Evolutionary conservation across 1,140 invertebrate species (phyloP).

Genomic region (Leguminivora glycinivorella): DNA sequence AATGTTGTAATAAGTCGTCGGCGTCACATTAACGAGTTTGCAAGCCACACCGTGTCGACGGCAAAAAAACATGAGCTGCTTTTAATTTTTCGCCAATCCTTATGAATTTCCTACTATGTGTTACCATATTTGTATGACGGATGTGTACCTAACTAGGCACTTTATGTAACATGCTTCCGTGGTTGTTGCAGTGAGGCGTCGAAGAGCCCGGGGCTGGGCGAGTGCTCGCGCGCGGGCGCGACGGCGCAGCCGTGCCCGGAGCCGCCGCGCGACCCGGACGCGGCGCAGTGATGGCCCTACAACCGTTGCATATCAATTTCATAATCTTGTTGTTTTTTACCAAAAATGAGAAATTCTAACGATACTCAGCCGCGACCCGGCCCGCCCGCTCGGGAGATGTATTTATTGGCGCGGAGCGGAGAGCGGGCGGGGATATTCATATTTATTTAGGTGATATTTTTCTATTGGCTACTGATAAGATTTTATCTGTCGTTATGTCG

Average conservation of each 20-base stretch:
- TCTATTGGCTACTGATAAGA: conserved; percentile 78
- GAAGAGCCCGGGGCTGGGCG: conserved; percentile 38
- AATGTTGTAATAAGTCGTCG: no score
- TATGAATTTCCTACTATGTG: no score
- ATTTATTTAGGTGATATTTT: conserved; percentile 79
- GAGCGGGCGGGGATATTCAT: conserved; percentile 58
- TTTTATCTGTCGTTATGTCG: conserved; percentile 68
- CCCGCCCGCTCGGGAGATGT: conserved; percentile 33
- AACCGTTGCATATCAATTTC: conserved; percentile 60
- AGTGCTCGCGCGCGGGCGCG: conserved; percentile 25
- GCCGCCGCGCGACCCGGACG: conserved; percentile 34
- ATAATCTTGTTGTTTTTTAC: conserved; percentile 68
- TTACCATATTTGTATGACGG: no score
- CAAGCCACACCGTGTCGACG: no score
- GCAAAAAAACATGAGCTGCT: no score
- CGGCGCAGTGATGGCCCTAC: conserved; percentile 51
- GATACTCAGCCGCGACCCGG: conserved; percentile 34
- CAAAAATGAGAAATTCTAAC: conserved; percentile 58
- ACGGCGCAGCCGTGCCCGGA: neutral
- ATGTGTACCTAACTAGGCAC: neutral
- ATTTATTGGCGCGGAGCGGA: conserved; percentile 42
- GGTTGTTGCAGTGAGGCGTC: conserved; percentile 50
- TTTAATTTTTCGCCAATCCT: no score
- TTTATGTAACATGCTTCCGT: conserved; percentile 19
- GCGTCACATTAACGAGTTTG: no score